Base-by-base conservation (phyloP, 2,113 vertebrate species). In the Corythaeola cristata region DNA sequence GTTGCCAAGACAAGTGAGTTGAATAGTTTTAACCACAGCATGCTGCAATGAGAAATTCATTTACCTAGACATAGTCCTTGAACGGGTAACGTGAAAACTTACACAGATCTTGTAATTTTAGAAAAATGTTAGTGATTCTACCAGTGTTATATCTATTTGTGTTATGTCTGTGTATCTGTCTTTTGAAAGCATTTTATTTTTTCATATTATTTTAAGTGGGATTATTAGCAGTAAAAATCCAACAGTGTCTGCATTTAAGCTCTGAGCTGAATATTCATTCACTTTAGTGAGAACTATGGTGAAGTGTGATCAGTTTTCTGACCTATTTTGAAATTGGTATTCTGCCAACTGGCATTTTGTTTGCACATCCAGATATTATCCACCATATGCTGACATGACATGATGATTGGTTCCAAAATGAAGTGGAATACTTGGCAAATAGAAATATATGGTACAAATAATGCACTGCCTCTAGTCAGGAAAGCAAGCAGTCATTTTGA, bases 321-420 rank as follows among this genome's bases (percentile, higher is more conserved):
- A 97, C 95, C 94, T 95, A 97, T 96, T 97, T 96, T 97, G 93
- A 96, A 97, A 95, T 44, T 97, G 94, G 94, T 95, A 91, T 89
- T 91, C 92, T 0, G 96, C 96, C 96, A 97, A 97, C 89, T 95
- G 91, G 97, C 89, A 93, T 96, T 97, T 96, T 97, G 95, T 97
- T 96, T 96, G 95, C 89, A 96, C 95, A 96, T 97, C 89, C 96
- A 97, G 95, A 95, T 96, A 97, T 96, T 97, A 97, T 95, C 90
- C 91, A 97, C 94, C 96, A 96, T 95, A 96, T 95, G 95, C 94
- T 97, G 96, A 97, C 95, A 97, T 95, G 96, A 95, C 95, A 95
- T 91, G 92, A 96, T 95, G 95, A 97, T 94, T 96, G 95, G 94
- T 97, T 97, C 97, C 96, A 97, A 97, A 97, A 96, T 94, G 81